A percentile compares a stretch with the other conserved stretches of the same genome.
phyloP scores from a whole-genome alignment of 2,888 invertebrate species.

The Acronicta leporina region DNA sequence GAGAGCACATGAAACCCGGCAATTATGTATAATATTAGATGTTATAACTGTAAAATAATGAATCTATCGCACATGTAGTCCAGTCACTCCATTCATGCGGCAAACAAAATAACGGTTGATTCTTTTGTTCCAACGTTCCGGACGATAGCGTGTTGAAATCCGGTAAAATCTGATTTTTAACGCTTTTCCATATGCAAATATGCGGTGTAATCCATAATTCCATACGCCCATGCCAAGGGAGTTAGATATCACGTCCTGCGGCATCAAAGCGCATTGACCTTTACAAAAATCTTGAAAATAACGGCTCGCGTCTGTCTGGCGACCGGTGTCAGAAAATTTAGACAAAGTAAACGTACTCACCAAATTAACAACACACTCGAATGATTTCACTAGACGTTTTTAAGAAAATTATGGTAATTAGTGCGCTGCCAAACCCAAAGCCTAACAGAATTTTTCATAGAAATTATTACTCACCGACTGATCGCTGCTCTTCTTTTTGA shows the following conservation, averaged over 20 bases:
- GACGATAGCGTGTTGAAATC: constrained; percentile 49
- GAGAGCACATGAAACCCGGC: constrained; percentile 51
- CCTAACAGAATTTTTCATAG: constrained; percentile 53
- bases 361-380: constrained; percentile 30
- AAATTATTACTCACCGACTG: constrained; percentile 79
- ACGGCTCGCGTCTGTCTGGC: constrained; percentile 72
- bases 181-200: constrained; percentile 64
- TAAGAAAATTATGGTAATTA: constrained; percentile 18
- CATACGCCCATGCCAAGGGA: constrained; percentile 65
- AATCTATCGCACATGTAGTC: constrained; percentile 60
- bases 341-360: constrained; percentile 51
- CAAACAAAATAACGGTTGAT: constrained; percentile 68
- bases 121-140: constrained; percentile 56
- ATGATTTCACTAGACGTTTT: constrained; percentile 34
- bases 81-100: constrained; percentile 72
- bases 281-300: constrained; percentile 83
- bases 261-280: constrained; percentile 82
- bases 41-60: constrained; percentile 68
- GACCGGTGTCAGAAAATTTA: constrained; percentile 51
- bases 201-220: constrained; percentile 60
- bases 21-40: constrained; percentile 66
- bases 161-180: constrained; percentile 59
- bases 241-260: constrained; percentile 65
- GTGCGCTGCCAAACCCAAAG: constrained; percentile 35
- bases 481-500: constrained; percentile 75